Base-by-base conservation (phyloP, 2,888 invertebrate genomes). In the Drosophila austrosaltans region DNA sequence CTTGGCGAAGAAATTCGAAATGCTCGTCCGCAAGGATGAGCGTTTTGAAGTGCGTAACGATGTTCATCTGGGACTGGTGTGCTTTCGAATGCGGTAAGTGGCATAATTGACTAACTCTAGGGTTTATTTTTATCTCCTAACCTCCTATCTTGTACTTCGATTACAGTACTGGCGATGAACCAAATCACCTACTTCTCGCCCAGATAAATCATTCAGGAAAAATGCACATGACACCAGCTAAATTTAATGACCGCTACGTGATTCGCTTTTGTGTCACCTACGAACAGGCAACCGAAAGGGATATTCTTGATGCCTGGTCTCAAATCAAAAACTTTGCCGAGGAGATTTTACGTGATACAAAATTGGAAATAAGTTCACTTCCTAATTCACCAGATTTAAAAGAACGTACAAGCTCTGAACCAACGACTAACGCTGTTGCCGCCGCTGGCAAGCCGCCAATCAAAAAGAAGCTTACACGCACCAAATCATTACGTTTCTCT, bases 191-290 rank as follows among this genome's bases (percentile, higher is more conserved):
- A 69, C 93, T 98, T 5, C 90, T 97, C 65, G 96, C 96, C 0
- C 94, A 94, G 63, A 95, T 98, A 77, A 98, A 98, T 90, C 96
- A 96, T 20, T 96, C 96, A 0, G 97, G 97, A 0, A 95, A 95
- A 86, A 93, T 97, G 63, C 97, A 97, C 92, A 97, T 98, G 97
- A 96, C 97, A 54, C 97, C 97, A 0, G 95, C 96, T 0, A 94
- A 95, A 81, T 94, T 97, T 1, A 95, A 94, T 91, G 95, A 95
- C 60, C 94, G 95, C 90, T 97, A 96, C 90, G 94, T 96, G 40
- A 94, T 96, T 66, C 93, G 97, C 65, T 97, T 98, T 93, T 97
- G 96, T 89, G 95, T 98, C 0, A 95, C 96, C 53, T 94, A 96
- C 22, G 96, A 97, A 90, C 94, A 96, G 81, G 96, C 97, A 3